These are phyloP conservation scores for Aspiorhynchus laticeps DNA, from an alignment of 2,113 vertebrate species.

Conservation along the genomic window DNA sequence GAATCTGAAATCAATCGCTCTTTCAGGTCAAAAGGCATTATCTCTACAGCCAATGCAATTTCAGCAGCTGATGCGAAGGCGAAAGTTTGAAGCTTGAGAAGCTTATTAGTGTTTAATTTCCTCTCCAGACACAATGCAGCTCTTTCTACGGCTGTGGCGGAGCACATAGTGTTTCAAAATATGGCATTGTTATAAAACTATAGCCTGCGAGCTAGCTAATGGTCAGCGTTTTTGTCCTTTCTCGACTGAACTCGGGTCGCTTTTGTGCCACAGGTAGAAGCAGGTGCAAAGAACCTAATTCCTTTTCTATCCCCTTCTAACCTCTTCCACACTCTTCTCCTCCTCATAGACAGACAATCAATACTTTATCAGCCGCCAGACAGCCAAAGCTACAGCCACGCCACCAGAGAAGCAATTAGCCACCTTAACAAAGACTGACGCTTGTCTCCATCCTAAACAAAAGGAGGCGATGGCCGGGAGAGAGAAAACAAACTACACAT, in stretches of 20 bases:
- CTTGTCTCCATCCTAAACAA: slow-evolving; percentile 53
- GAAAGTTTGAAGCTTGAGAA: slow-evolving; percentile 43
- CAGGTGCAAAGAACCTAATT: slow-evolving; percentile 47
- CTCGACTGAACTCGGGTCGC: slow-evolving; percentile 32
- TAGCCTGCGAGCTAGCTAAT: slow-evolving; percentile 5
- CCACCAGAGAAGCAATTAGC: slow-evolving; percentile 57
- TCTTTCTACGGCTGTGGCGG: not conserved
- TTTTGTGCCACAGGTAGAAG: slow-evolving; percentile 48
- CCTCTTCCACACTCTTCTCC: slow-evolving; percentile 38
- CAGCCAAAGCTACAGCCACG: slow-evolving; percentile 41
- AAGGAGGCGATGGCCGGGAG: slow-evolving; percentile 28
- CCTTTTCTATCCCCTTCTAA: slow-evolving; percentile 48
- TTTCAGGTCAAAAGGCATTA: slow-evolving; percentile 47
- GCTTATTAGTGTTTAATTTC: slow-evolving; percentile 4
- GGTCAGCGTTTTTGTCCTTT: slow-evolving; percentile 10
- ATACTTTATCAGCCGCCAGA: slow-evolving; percentile 60
- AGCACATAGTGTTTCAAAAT: not conserved
- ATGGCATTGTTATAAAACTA: slow-evolving; percentile 11
- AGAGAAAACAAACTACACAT: slow-evolving; percentile 56
- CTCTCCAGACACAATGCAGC: not conserved
- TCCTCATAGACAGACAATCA: slow-evolving; percentile 55
- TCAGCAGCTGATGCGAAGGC: not conserved
- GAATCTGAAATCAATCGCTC: slow-evolving; percentile 51
- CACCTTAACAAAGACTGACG: slow-evolving; percentile 54
- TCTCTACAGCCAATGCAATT: slow-evolving; percentile 45